phyloP scores from a whole-genome alignment of 2,113 vertebrate genomes.

The Oplegnathus fasciatus region DNA sequence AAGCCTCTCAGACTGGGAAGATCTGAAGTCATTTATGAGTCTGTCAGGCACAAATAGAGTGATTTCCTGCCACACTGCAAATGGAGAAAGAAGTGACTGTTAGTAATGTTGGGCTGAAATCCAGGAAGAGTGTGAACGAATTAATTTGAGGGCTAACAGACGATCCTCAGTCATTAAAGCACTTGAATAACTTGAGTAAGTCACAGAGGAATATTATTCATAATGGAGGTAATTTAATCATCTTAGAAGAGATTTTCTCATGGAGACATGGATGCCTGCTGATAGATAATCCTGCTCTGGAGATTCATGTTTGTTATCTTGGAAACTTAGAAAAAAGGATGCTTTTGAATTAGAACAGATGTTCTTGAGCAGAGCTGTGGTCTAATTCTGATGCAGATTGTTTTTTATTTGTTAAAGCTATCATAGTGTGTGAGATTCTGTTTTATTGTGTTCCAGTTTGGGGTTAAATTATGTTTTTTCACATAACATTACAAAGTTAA shows the following conservation, averaged over 20 bases:
- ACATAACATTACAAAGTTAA: neutral
- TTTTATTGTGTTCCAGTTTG: neutral
- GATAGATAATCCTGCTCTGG: constrained; percentile 30
- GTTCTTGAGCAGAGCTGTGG: neutral
- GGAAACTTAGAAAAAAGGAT: neutral
- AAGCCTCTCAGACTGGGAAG: constrained; percentile 22
- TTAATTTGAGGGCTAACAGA: constrained; percentile 59
- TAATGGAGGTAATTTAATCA: constrained; percentile 54
- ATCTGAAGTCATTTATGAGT: constrained; percentile 20
- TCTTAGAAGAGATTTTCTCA: constrained; percentile 40
- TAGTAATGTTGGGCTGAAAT: constrained; percentile 39
- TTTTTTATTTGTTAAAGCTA: neutral
- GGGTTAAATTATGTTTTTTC: neutral
- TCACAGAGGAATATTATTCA: constrained; percentile 43
- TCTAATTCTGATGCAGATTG: neutral
- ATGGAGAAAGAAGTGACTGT: constrained; percentile 34
- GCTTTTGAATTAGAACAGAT: neutral
- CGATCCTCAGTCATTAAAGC: constrained; percentile 48
- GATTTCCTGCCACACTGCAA: constrained; percentile 6
- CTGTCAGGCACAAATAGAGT: constrained; percentile 29
- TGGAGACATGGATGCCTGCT: constrained; percentile 10
- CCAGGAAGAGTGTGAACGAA: constrained; percentile 45
- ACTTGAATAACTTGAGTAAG: constrained; percentile 37
- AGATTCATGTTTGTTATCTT: constrained; percentile 6
- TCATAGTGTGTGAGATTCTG: neutral